Evolutionary conservation across 2,113 vertebrate genomes (phyloP).

Genomic region (Bubalus kerabau): DNA sequence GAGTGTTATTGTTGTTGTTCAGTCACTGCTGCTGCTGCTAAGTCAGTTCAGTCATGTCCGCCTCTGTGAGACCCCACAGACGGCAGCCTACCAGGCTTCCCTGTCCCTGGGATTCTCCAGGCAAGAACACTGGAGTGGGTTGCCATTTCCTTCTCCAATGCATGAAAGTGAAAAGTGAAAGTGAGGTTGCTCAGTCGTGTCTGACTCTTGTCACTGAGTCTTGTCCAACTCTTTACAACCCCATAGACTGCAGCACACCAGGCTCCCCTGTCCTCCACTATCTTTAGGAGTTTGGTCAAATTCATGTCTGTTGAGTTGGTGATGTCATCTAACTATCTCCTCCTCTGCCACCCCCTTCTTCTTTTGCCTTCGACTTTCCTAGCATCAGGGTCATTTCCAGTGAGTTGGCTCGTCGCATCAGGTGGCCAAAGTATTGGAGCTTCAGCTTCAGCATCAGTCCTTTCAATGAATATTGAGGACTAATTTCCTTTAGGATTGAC

Average conservation of each 20-base stretch:
- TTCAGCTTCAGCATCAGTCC: background rate
- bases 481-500: background rate
- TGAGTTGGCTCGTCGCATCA: background rate
- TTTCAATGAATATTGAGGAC: background rate
- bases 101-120: too few relatives aligned
- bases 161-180: too few relatives aligned
- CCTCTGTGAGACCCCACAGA: too few relatives aligned
- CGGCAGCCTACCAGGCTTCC: too few relatives aligned
- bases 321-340: background rate
- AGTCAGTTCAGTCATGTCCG: too few relatives aligned
- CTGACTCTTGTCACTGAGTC: background rate
- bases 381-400: background rate
- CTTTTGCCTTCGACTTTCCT: background rate
- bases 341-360: background rate
- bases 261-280: background rate
- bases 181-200: too few relatives aligned
- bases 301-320: background rate
- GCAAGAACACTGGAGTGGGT: too few relatives aligned
- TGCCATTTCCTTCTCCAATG: too few relatives aligned
- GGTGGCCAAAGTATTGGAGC: background rate
- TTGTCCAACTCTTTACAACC: background rate
- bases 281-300: background rate
- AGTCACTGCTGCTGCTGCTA: too few relatives aligned
- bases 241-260: background rate
- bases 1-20: background rate